Evolutionary conservation across 1,140 invertebrate genomes (phyloP).

Genomic region (Drosophila willistoni): DNA sequence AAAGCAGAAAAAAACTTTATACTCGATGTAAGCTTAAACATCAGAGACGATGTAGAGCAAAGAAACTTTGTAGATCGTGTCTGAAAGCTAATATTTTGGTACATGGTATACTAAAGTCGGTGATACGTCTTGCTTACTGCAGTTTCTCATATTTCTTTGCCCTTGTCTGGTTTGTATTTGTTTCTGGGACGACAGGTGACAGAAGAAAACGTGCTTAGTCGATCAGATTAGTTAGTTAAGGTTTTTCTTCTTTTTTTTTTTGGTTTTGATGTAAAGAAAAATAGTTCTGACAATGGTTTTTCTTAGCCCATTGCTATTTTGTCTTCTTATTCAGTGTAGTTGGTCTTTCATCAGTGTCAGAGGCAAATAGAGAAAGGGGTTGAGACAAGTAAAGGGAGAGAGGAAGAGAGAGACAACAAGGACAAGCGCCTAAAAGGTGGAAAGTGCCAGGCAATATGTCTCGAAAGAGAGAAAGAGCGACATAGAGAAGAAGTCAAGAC

Average conservation of each 20-base stretch:
- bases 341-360: slow-evolving; percentile 51
- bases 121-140: too few species aligned
- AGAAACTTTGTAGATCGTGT: too few species aligned
- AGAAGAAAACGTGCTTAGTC: slow-evolving; percentile 18
- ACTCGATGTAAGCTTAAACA: too few species aligned
- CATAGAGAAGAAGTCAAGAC: background rate
- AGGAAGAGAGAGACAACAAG: background rate
- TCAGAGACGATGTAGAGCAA: too few species aligned
- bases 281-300: background rate
- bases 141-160: slow-evolving; percentile 3
- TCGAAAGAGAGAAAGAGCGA: background rate
- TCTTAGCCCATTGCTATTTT: slow-evolving; percentile 18
- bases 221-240: background rate
- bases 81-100: too few species aligned
- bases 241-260: background rate
- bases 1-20: too few species aligned
- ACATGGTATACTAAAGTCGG: too few species aligned
- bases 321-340: background rate
- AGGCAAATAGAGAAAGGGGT: background rate
- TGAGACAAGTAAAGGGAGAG: background rate
- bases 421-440: slow-evolving; percentile 12
- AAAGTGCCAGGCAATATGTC: slow-evolving; percentile 26
- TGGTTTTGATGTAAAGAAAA: slow-evolving; percentile 1
- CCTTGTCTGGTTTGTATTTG: too few species aligned
- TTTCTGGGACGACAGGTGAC: slow-evolving; percentile 25